Evolutionary conservation across 2,888 invertebrate genomes (phyloP).

Genomic region (Drosophila mulleri): DNA sequence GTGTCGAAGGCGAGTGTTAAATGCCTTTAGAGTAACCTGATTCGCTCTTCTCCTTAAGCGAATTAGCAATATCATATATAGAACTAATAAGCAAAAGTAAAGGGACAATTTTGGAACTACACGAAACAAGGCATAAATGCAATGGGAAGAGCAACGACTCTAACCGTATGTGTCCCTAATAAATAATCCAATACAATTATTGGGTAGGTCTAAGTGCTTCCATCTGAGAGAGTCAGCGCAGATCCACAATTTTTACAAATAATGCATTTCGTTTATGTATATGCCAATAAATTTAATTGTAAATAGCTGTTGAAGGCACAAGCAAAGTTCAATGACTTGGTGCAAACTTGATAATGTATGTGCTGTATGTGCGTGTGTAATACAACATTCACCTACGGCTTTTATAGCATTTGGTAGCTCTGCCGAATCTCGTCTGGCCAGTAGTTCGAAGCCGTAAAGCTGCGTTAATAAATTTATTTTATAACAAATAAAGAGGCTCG

Average conservation of each 20-base stretch:
- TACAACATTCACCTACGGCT: slow-evolving; percentile 43
- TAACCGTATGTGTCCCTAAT: not conserved
- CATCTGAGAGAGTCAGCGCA: not conserved
- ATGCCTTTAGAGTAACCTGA: slow-evolving; percentile 19
- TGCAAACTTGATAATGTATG: slow-evolving; percentile 15
- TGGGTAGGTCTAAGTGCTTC: not conserved
- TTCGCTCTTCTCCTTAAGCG: not conserved
- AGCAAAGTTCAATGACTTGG: slow-evolving; percentile 34
- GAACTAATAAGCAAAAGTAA: slow-evolving; percentile 12
- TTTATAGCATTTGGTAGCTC: slow-evolving; percentile 24
- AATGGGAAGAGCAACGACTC: not conserved
- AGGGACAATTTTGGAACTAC: not conserved
- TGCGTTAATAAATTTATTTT: slow-evolving; percentile 46
- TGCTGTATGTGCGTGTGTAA: slow-evolving; percentile 5
- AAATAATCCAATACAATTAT: not conserved
- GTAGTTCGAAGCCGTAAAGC: slow-evolving; percentile 28
- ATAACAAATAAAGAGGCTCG: slow-evolving; percentile 53
- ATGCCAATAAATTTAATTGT: slow-evolving; percentile 13
- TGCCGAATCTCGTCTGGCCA: slow-evolving; percentile 17
- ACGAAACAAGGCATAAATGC: not conserved
- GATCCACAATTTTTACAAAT: not conserved
- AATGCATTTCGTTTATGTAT: not conserved
- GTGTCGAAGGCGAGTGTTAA: not conserved
- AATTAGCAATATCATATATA: slow-evolving; percentile 16
- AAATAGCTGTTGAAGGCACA: slow-evolving; percentile 16